Evolutionary conservation across 2,888 invertebrate species (phyloP).

Genomic region (Chironomus tentans): DNA sequence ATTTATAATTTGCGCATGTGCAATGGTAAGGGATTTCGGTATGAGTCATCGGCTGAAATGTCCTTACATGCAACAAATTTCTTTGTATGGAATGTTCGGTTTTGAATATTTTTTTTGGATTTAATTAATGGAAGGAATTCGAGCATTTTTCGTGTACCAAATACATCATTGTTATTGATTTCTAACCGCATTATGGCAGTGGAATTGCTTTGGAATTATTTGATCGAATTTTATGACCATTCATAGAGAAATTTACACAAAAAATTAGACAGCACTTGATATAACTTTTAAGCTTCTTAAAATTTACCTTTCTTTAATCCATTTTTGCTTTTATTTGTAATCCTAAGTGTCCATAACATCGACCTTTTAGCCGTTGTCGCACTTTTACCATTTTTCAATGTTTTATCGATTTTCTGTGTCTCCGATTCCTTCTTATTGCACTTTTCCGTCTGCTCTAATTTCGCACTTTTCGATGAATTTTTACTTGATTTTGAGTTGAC

Average conservation of each 20-base stretch:
- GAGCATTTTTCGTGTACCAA: not conserved
- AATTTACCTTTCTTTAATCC: constrained; percentile 17
- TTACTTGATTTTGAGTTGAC: constrained; percentile 5
- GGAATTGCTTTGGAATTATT: not conserved
- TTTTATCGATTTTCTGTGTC: constrained; percentile 21
- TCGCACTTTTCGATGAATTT: not conserved
- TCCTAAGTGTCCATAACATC: constrained; percentile 17
- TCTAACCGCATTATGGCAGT: not conserved
- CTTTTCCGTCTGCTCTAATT: constrained; percentile 7
- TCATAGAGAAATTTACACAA: not conserved
- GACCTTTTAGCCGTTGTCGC: constrained; percentile 15
- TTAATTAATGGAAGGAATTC: not conserved
- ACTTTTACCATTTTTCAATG: constrained; percentile 15
- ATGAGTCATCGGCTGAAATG: not conserved
- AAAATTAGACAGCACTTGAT: not conserved
- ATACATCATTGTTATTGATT: not conserved
- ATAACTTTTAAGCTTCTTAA: not conserved
- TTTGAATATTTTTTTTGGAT: no score
- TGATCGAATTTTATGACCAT: not conserved
- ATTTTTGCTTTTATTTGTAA: constrained; percentile 16
- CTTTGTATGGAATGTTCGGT: not conserved
- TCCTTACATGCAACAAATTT: constrained; percentile 5
- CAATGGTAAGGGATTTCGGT: not conserved
- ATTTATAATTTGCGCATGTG: not conserved
- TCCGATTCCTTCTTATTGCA: not conserved